These are phyloP conservation scores for Salpingus planirostris DNA, from an alignment of 2,888 invertebrate species.

Conservation along the genomic window DNA sequence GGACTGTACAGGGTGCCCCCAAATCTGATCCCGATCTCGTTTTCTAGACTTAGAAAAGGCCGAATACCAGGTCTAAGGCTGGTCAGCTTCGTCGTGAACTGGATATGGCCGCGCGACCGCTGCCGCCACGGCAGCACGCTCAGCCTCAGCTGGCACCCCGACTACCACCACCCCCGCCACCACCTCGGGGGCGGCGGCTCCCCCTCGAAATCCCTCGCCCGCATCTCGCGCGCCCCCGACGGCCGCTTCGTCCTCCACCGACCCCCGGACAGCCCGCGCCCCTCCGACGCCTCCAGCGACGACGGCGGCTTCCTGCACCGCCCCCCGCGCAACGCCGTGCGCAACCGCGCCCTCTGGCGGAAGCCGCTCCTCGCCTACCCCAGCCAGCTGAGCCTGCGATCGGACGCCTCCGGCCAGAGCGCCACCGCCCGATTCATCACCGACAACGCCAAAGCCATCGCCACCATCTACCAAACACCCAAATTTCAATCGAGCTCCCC, in stretches of 20 bases:
- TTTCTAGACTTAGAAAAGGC: constrained; percentile 80
- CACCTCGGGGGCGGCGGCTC: no score
- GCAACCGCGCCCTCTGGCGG: constrained; percentile 55
- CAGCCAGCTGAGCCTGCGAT: constrained; percentile 56
- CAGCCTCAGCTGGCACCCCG: constrained; percentile 29
- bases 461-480: constrained; percentile 42
- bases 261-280: constrained; percentile 45
- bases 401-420: constrained; percentile 49
- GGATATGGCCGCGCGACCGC: constrained; percentile 69
- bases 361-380: constrained; percentile 56
- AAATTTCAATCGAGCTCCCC: constrained; percentile 59
- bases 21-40: no score
- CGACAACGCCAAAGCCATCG: constrained; percentile 29
- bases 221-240: constrained; percentile 65
- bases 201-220: constrained; percentile 46
- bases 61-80: constrained; percentile 88
- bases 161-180: constrained; percentile 36
- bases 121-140: constrained; percentile 44
- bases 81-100: constrained; percentile 58
- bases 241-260: constrained; percentile 62
- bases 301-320: constrained; percentile 82
- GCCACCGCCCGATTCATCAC: constrained; percentile 36
- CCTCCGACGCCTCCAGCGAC: constrained; percentile 54
- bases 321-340: constrained; percentile 35
- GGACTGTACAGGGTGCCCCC: no score